phyloP scores from a whole-genome alignment of 2,113 vertebrate genomes.

The Trachemys scripta region DNA sequence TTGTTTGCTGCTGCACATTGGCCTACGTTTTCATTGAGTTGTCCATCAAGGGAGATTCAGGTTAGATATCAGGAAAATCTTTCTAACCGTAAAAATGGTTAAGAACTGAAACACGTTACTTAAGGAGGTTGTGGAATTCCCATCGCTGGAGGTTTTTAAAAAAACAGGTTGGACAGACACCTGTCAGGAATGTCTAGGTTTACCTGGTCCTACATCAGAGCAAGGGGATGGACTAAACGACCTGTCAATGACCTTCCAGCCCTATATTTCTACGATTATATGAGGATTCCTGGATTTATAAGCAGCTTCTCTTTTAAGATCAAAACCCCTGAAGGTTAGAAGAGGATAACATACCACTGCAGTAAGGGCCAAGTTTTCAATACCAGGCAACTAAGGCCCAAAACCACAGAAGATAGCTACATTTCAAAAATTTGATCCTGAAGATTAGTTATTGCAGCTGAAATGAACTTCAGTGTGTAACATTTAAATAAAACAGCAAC shows the following conservation, averaged over 20 bases:
- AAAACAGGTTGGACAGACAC: neutral
- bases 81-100: neutral
- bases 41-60: neutral
- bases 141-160: neutral
- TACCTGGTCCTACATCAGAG: neutral
- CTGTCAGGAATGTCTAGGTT: neutral
- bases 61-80: neutral
- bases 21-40: neutral
- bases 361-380: neutral
- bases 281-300: neutral
- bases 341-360: neutral
- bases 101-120: neutral
- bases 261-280: neutral
- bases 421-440: neutral
- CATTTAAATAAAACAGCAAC: neutral
- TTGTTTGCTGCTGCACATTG: neutral
- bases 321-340: neutral
- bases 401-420: neutral
- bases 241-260: neutral
- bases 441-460: neutral
- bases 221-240: neutral
- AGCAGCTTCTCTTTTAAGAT: neutral
- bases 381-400: neutral
- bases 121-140: neutral
- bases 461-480: neutral